Evolutionary conservation across 2,113 vertebrate species (phyloP).

Genomic region (Mus musculus): GRCm39 chr17:61426501-61427000

Average conservation of each 20-base stretch:
- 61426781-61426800: no score
- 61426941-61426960: neutral
- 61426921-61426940: slow-evolving; percentile 20
- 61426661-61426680: neutral
- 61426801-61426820: neutral
- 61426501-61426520: neutral
- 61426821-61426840: neutral
- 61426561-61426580: neutral
- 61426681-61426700: neutral
- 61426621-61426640: neutral
- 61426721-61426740: neutral
- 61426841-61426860: neutral
- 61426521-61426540: neutral
- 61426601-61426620: neutral
- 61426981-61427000: neutral
- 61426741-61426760: neutral
- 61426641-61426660: neutral
- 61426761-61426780: neutral
- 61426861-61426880: neutral
- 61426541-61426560: neutral
- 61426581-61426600: neutral
- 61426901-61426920: neutral
- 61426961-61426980: neutral
- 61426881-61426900: neutral
- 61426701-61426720: neutral